Conservation (phyloP, 2,113 vertebrate species). For the Xenopus borealis region DNA sequence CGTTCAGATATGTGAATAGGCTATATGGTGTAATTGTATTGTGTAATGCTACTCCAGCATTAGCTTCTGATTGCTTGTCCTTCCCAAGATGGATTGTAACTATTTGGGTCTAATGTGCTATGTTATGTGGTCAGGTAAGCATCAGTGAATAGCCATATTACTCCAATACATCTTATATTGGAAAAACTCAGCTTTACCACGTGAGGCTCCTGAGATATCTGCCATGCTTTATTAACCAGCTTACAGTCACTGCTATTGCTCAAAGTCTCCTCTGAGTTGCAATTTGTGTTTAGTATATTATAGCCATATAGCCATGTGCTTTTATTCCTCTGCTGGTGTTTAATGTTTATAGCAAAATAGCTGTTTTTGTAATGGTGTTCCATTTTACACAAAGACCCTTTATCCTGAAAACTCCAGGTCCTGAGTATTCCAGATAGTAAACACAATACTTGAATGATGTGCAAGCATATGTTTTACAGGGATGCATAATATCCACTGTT, state of each 20-base stretch:
- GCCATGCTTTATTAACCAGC: conserved; percentile 98
- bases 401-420: too few species aligned
- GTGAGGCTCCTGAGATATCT: conserved; percentile 87
- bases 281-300: conserved; percentile 61
- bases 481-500: too few species aligned
- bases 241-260: conserved; percentile 94
- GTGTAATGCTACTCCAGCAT: not conserved
- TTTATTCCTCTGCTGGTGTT: too few species aligned
- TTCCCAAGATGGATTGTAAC: conserved; percentile 83
- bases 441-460: too few species aligned
- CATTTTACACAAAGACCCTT: too few species aligned
- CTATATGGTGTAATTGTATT: not conserved
- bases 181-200: conserved; percentile 97
- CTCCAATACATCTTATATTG: conserved; percentile 98
- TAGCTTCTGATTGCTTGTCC: conserved; percentile 65
- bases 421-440: too few species aligned
- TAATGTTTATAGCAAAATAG: too few species aligned
- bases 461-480: too few species aligned
- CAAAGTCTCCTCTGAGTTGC: conserved; percentile 76
- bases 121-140: conserved; percentile 97
- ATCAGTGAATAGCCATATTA: conserved; percentile 98
- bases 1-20: not conserved
- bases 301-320: too few species aligned
- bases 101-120: conserved; percentile 81
- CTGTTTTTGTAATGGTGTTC: too few species aligned